Conservation (phyloP, 1,140 invertebrate species). For the Panulirus ornatus region DNA sequence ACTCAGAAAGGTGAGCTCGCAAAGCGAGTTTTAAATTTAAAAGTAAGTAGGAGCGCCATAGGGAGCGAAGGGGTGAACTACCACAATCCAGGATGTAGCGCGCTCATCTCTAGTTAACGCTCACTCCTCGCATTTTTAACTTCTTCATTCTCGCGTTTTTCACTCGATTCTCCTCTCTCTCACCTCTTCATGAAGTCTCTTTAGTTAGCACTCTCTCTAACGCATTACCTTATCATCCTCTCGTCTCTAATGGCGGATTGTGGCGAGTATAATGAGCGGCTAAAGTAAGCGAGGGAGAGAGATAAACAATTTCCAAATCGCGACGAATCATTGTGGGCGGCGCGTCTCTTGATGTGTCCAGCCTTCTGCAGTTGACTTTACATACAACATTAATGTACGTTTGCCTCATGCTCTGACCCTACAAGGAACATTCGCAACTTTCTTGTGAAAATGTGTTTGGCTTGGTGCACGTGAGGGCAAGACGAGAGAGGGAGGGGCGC, state of each 20-base stretch:
- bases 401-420: conserved; percentile 57
- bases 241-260: background rate
- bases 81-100: conserved; percentile 63
- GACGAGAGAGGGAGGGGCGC: background rate
- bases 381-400: conserved; percentile 70
- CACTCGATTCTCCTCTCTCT: background rate
- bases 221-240: background rate
- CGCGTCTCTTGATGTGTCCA: conserved; percentile 58
- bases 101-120: conserved; percentile 61
- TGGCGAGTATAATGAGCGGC: background rate
- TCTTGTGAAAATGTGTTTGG: conserved; percentile 67
- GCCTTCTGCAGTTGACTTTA: conserved; percentile 69
- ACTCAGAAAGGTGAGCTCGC: background rate
- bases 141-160: conserved; percentile 21
- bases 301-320: conserved; percentile 49
- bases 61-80: conserved; percentile 66
- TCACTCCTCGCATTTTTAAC: conserved; percentile 41
- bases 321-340: conserved; percentile 53
- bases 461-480: conserved; percentile 3
- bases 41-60: conserved; percentile 36
- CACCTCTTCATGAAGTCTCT: background rate
- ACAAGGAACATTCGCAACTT: conserved; percentile 63
- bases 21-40: conserved; percentile 47
- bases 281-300: background rate
- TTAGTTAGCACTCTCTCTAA: background rate